A percentile compares a stretch with the other conserved stretches of the same genome.
These are phyloP conservation scores for Centroberyx gerrardi DNA, from an alignment of 2,797 vertebrate species.

Conservation along the genomic window DNA sequence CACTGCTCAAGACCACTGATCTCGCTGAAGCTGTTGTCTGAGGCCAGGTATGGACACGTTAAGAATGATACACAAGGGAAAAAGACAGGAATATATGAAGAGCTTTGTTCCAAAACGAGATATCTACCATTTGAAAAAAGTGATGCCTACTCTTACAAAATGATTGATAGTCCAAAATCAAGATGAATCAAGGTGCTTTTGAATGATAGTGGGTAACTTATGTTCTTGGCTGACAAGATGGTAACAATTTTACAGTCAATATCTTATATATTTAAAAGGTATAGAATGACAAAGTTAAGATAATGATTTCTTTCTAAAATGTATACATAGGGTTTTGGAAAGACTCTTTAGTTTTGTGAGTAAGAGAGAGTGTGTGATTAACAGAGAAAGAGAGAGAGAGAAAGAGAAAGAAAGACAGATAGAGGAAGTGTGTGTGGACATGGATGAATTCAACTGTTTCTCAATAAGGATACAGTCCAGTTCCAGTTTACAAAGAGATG, in stretches of 20 bases:
- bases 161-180: not conserved
- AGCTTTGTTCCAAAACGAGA: not conserved
- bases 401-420: not conserved
- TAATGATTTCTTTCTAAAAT: too few relatives aligned
- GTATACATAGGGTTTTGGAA: too few relatives aligned
- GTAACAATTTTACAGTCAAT: not conserved
- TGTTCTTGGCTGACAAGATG: too few relatives aligned
- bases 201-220: not conserved
- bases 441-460: slow-evolving; percentile 12
- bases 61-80: slow-evolving; percentile 41
- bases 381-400: not conserved
- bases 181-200: too few relatives aligned
- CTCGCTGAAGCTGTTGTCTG: slow-evolving; percentile 90
- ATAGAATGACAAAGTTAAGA: not conserved
- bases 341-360: too few relatives aligned
- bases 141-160: not conserved
- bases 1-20: slow-evolving; percentile 91
- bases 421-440: not conserved
- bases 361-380: not conserved
- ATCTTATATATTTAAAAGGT: not conserved
- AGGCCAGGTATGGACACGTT: slow-evolving; percentile 21
- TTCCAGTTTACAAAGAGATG: slow-evolving; percentile 86
- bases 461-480: slow-evolving; percentile 93
- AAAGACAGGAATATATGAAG: not conserved
- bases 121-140: not conserved